phyloP scores from a whole-genome alignment of 2,888 invertebrate genomes.

The Allacma fusca region DNA sequence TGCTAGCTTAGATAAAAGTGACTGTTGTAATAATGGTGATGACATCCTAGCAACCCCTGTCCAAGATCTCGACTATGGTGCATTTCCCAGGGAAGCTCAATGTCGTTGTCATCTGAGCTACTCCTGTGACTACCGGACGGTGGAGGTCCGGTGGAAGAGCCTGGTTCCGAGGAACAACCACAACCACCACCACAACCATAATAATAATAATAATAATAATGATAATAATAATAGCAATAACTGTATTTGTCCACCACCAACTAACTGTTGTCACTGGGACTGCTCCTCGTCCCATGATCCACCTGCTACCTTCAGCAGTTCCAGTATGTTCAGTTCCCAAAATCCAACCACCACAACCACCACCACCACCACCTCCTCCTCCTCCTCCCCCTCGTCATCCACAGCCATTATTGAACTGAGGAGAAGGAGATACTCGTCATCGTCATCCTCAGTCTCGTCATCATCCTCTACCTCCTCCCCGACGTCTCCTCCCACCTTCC shows the following conservation, averaged over 20 bases:
- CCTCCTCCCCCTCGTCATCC: neutral
- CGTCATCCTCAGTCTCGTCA: neutral
- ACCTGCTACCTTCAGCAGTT: neutral
- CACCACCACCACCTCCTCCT: neutral
- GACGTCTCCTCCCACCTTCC: neutral
- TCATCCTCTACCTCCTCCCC: conserved; percentile 9
- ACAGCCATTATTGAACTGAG: conserved; percentile 4
- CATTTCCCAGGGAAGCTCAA: conserved; percentile 39
- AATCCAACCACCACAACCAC: neutral
- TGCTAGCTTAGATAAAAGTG: neutral
- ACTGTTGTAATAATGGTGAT: conserved; percentile 7
- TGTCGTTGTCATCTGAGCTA: conserved; percentile 44
- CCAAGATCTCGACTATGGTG: conserved; percentile 26
- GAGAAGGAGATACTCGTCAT: conserved; percentile 13
- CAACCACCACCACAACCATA: neutral
- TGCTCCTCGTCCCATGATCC: conserved; percentile 32
- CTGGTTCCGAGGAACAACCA: conserved; percentile 32
- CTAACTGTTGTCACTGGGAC: conserved; percentile 28
- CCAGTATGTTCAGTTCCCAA: neutral
- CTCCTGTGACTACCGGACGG: conserved; percentile 43
- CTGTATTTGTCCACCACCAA: conserved; percentile 16
- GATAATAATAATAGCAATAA: conserved; percentile 3
- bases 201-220: conserved; percentile 21
- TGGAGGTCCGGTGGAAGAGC: conserved; percentile 39
- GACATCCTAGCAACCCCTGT: conserved; percentile 17